Evolutionary conservation across 2,888 invertebrate genomes (phyloP).

Genomic region (Tetheella fluctuosa): DNA sequence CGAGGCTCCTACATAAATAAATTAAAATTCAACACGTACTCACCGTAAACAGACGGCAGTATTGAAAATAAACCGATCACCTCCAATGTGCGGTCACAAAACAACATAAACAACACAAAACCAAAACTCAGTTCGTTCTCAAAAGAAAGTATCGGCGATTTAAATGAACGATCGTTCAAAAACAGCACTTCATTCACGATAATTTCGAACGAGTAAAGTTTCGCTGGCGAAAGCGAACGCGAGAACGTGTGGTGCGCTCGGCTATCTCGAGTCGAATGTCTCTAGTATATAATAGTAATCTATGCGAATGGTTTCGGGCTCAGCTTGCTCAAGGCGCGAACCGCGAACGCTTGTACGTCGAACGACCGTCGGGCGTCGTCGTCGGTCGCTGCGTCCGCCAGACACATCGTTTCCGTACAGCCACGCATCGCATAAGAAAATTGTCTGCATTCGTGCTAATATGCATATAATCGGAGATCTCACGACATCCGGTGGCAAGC

Average conservation of each 20-base stretch:
- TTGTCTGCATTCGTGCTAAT: constrained; percentile 60
- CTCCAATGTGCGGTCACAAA: constrained; percentile 76
- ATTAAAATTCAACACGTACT: constrained; percentile 75
- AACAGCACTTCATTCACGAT: constrained; percentile 73
- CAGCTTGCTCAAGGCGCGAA: constrained; percentile 9
- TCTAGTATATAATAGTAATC: too few relatives aligned
- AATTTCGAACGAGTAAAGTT: constrained; percentile 71
- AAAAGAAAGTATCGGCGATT: constrained; percentile 58
- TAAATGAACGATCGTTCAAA: constrained; percentile 55
- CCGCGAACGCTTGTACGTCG: background rate
- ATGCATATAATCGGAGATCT: constrained; percentile 69
- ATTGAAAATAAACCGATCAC: constrained; percentile 74
- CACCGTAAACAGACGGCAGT: constrained; percentile 76
- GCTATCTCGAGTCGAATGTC: constrained; percentile 67
- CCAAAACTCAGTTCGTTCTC: constrained; percentile 62
- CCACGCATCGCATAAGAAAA: constrained; percentile 56
- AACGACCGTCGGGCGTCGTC: constrained; percentile 24
- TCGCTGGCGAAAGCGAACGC: constrained; percentile 54
- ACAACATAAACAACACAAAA: constrained; percentile 76
- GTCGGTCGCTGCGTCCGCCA: constrained; percentile 23
- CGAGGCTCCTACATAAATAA: constrained; percentile 62
- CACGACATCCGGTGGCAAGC: constrained; percentile 53
- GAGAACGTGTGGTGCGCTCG: constrained; percentile 61
- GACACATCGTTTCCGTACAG: constrained; percentile 50
- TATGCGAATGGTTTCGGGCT: constrained; percentile 49